Base-by-base conservation (phyloP, 2,797 vertebrate species). In the Danio tinwini region DNA sequence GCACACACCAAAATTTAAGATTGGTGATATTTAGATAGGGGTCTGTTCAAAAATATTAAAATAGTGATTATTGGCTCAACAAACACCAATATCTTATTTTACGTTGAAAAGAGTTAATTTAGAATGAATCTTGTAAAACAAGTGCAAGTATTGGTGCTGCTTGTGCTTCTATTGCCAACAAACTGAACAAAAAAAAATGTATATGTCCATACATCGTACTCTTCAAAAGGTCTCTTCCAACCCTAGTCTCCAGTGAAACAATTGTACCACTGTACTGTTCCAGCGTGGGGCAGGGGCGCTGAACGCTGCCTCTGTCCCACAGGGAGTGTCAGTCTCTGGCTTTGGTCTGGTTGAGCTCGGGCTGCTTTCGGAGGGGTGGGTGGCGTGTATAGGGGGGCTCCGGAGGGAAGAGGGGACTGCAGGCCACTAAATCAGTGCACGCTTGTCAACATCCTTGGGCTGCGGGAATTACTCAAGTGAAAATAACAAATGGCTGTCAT, bases 401-500 rank as follows among this genome's bases (percentile, higher is more conserved):
- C 59, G 67, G 87, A 92, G 91, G 82, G 81, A 81, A 85, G 82
- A 86, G 91, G 86, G 91, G 86, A 83, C 69, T 72, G 86, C 82
- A 86, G 91, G 95, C 94, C 96, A 97, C 93, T 99, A 99, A 99
- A 99, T 98, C 98, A 98, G 95, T 94, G 94, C 95, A 94, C 91
- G 95, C 95, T 96, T 98, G 96, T 98, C 98, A 98, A 96, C 95
- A 95, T 95, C 95, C 92, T 93, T 88, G 94, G 95, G 94, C 94
- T 90, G 92, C 93, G 88, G 94, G 94, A 97, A 95, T 96, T 93
- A 96, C 95, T 99, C 95, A 91, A 96, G 95, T 96, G 96, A 96
- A 97, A 97, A 99, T 99, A 99, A 99, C 97, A 97, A 99, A 99
- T 99, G 97, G 96, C 97, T 97, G 96, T 98, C 98, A 98, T 97